These are phyloP conservation scores for Henricia sp. DNA, from an alignment of 53 echinoderm and acorn worm species.

Conservation along the genomic window DNA sequence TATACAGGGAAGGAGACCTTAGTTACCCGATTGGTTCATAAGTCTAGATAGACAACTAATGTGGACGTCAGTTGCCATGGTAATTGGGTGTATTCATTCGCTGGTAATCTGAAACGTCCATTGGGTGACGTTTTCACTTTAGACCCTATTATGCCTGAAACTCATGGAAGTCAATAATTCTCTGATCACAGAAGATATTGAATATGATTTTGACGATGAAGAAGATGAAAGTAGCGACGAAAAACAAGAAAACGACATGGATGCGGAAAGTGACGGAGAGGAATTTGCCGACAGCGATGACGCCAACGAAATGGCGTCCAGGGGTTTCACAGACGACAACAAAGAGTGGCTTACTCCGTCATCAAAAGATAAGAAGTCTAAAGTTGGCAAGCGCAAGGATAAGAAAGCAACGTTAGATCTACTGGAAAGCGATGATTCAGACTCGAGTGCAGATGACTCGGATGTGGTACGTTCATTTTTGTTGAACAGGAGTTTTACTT, in stretches of 20 bases:
- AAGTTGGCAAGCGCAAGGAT: not conserved
- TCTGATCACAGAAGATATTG: slow-evolving; percentile 30
- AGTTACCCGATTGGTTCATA: too few species aligned
- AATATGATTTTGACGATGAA: slow-evolving; percentile 50
- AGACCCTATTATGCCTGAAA: too few species aligned
- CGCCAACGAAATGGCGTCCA: slow-evolving; percentile 58
- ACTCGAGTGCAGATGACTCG: slow-evolving; percentile 25
- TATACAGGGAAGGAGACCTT: too few species aligned
- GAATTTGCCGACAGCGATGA: slow-evolving; percentile 60
- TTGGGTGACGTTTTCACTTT: too few species aligned
- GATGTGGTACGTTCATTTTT: slow-evolving; percentile 67
- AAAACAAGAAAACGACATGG: slow-evolving; percentile 38
- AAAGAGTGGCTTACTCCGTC: slow-evolving; percentile 70
- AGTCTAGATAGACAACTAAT: too few species aligned
- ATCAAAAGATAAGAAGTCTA: not conserved
- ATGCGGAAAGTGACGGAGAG: slow-evolving; percentile 44
- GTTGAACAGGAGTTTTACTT: too few species aligned
- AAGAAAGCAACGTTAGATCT: not conserved
- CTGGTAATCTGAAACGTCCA: too few species aligned
- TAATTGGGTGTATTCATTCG: too few species aligned
- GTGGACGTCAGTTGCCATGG: too few species aligned
- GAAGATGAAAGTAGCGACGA: slow-evolving; percentile 37
- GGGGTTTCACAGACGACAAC: slow-evolving; percentile 91
- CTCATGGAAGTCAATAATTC: too few species aligned
- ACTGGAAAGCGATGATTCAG: slow-evolving; percentile 56